Evolutionary conservation across 2,113 vertebrate species (phyloP).

Genomic region (Odobenus rosmarus): DNA sequence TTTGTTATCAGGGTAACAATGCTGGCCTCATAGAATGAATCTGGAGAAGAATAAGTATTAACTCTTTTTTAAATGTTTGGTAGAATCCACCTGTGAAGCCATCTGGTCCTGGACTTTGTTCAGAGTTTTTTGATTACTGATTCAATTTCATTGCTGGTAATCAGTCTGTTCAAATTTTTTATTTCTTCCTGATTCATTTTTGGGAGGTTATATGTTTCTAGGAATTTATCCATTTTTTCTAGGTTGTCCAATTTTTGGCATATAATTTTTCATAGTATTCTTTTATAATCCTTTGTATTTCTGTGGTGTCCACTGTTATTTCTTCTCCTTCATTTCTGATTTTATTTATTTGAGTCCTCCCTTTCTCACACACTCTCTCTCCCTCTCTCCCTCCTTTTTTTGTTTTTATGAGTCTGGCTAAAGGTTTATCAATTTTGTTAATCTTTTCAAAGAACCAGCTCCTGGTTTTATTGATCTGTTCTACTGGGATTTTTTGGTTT

Average conservation of each 20-base stretch:
- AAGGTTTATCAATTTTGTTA: not conserved
- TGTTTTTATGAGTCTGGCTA: not conserved
- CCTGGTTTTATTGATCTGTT: not conserved
- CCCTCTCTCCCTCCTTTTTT: no score
- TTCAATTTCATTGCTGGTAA: not conserved
- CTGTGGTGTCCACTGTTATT: not conserved
- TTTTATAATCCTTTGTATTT: not conserved
- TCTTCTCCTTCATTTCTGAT: not conserved
- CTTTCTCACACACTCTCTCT: not conserved
- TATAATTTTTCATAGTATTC: not conserved
- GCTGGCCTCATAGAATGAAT: not conserved
- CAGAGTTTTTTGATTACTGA: not conserved
- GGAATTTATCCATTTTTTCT: no score
- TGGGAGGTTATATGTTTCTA: no score
- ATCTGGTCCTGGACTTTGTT: not conserved
- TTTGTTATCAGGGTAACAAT: not conserved
- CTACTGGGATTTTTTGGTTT: not conserved
- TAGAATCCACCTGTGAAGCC: not conserved
- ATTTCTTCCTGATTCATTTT: no score
- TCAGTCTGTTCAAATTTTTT: no score
- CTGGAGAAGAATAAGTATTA: not conserved
- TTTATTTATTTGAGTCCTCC: not conserved
- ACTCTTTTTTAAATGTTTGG: not conserved
- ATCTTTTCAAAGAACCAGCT: not conserved
- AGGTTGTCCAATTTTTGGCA: no score